Evolutionary conservation across 2,797 vertebrate genomes (phyloP).

Genomic region (Delichon dasypus): DNA sequence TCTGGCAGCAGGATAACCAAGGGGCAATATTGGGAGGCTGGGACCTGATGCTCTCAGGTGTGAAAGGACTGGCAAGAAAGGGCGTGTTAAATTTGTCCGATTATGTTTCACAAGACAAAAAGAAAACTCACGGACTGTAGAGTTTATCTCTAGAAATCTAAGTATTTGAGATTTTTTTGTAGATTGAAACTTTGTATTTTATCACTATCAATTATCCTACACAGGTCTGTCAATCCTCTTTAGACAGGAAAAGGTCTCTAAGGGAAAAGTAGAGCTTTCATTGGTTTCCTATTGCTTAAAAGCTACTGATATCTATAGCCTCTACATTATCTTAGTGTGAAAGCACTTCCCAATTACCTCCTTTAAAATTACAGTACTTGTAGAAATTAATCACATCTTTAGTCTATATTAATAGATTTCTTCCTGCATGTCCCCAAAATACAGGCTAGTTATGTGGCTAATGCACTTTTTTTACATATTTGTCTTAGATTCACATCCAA

Average conservation of each 20-base stretch:
- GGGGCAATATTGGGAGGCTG: not conserved
- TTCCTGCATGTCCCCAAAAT: not conserved
- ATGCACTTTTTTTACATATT: not conserved
- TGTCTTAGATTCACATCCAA: not conserved
- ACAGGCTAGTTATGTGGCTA: not conserved
- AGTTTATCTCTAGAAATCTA: not conserved
- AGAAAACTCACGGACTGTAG: not conserved
- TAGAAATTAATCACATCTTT: not conserved
- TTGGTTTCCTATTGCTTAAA: not conserved
- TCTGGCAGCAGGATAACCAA: not conserved
- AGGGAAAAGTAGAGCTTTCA: not conserved
- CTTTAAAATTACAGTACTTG: not conserved
- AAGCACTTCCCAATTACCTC: not conserved
- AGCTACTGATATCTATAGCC: not conserved
- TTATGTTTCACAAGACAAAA: not conserved
- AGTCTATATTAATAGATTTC: not conserved
- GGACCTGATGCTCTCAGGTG: not conserved
- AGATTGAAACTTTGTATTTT: not conserved
- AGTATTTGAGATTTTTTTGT: not conserved
- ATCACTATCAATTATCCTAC: not conserved
- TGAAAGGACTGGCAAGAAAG: not conserved
- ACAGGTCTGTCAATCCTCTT: not conserved
- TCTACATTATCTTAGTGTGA: not conserved
- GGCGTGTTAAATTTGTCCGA: accelerated
- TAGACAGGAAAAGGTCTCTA: not conserved